phyloP scores from a whole-genome alignment of 64 coral and sea anemone species.

The Porites lutea region DNA sequence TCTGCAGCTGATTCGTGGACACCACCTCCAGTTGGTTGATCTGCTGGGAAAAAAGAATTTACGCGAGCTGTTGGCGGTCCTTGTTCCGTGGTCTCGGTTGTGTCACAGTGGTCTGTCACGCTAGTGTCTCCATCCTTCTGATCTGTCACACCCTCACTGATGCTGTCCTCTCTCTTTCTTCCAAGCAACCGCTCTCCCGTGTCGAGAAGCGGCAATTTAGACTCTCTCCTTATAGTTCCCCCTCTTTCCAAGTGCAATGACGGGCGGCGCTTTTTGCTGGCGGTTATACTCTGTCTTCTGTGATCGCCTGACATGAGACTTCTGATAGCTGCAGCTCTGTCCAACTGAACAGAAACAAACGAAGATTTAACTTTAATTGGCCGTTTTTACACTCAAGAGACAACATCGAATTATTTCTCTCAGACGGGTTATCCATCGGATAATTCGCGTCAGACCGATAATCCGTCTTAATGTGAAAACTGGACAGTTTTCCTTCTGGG shows the following conservation, averaged over 20 bases:
- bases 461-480: too few relatives aligned
- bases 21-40: not conserved
- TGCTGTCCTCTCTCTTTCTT: not conserved
- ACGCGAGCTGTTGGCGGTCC: not conserved
- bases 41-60: not conserved
- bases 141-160: not conserved
- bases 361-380: too few relatives aligned
- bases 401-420: too few relatives aligned
- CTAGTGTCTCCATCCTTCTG: not conserved
- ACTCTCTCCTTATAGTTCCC: constrained; percentile 5
- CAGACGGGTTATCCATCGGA: too few relatives aligned
- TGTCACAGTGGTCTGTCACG: not conserved
- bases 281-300: not conserved
- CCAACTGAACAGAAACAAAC: not conserved
- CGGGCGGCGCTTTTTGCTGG: constrained; percentile 28
- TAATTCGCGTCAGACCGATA: too few relatives aligned
- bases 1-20: too few relatives aligned
- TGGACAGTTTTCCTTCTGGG: too few relatives aligned
- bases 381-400: too few relatives aligned
- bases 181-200: not conserved
- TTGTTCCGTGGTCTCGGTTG: not conserved
- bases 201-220: not conserved
- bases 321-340: not conserved
- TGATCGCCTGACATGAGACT: not conserved
- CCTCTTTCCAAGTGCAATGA: not conserved